Base-by-base conservation (phyloP, 2,888 invertebrate species). In the Peribatodes rhomboidaria region DNA sequence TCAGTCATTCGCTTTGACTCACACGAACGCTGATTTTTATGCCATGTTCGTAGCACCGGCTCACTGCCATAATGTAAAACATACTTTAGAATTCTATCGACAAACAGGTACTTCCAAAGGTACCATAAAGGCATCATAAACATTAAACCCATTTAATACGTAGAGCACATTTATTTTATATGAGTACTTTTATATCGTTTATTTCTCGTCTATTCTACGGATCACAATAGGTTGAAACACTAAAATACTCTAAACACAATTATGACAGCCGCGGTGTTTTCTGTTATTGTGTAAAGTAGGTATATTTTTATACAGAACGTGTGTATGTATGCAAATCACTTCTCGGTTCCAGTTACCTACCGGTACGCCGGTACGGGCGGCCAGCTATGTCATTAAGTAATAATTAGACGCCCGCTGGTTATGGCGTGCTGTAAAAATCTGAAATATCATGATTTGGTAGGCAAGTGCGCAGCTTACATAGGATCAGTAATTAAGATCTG, bases 261-360 rank as follows among this genome's bases (percentile, higher is more conserved):
- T 49, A 62, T 55, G 54, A 59, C 54, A 52, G 49, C 41, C 27
- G 47, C 27, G 31, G 27, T 53, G 61, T 53, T 61, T 61, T 61
- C 58, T 61, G 60, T 54, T 55, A 61, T 66, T 66, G 61, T 59
- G 22, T 55, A 31, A 54, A 47, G 42, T 61, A 55, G 39, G 53
- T 67, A 60, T 65, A 60, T 65, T 56, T 65, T 56, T 65, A 60
- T 61, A 56, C 33, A 41, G 39, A 37, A 44, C 27, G 37, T 52
- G 37, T 61, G 50, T 63, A 16, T 47, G 49, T 70, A 73, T 78
- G 79, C 67, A 72, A 78, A 76, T 70, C 57, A 74, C 68, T 56
- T 67, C 59, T 74, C 57, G 76, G 78, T 76, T 71, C 78, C 74
- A 76, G 75, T 77, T 68, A 79, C 78, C 65, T n/a, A 68, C 63